These are phyloP conservation scores for Metridium senile DNA, from an alignment of 92 coral and sea anemone species.

Conservation along the genomic window DNA sequence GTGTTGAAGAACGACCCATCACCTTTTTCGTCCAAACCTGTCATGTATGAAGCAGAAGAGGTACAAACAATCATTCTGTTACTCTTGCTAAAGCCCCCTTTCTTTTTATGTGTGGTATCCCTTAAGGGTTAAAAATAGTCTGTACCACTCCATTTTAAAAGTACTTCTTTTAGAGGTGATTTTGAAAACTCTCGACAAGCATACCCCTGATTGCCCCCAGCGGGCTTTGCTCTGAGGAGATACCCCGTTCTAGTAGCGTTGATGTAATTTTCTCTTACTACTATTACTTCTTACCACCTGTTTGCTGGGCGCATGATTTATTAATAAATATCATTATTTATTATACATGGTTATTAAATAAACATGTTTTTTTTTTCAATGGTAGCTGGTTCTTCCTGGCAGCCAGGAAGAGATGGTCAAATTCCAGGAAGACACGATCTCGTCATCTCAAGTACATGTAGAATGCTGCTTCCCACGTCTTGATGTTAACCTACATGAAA, in stretches of 20 bases:
- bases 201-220: too few relatives aligned
- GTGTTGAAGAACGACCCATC: conserved; percentile 92
- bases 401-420: conserved; percentile 85
- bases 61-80: conserved; percentile 30
- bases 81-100: not conserved
- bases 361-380: not conserved
- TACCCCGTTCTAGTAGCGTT: too few relatives aligned
- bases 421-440: conserved; percentile 86
- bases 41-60: conserved; percentile 98
- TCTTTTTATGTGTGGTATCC: not conserved
- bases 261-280: too few relatives aligned
- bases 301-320: too few relatives aligned
- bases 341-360: too few relatives aligned
- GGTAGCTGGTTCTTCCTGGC: conserved; percentile 92
- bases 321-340: too few relatives aligned
- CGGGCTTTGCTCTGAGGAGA: too few relatives aligned
- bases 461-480: conserved; percentile 83
- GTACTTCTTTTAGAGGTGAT: too few relatives aligned
- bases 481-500: conserved; percentile 89
- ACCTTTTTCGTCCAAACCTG: conserved; percentile 98
- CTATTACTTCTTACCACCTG: too few relatives aligned
- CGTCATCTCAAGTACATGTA: conserved; percentile 74
- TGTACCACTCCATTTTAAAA: too few relatives aligned
- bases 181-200: too few relatives aligned
- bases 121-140: too few relatives aligned